Conservation (phyloP, 2,888 invertebrate genomes). For the Myopa testacea region DNA sequence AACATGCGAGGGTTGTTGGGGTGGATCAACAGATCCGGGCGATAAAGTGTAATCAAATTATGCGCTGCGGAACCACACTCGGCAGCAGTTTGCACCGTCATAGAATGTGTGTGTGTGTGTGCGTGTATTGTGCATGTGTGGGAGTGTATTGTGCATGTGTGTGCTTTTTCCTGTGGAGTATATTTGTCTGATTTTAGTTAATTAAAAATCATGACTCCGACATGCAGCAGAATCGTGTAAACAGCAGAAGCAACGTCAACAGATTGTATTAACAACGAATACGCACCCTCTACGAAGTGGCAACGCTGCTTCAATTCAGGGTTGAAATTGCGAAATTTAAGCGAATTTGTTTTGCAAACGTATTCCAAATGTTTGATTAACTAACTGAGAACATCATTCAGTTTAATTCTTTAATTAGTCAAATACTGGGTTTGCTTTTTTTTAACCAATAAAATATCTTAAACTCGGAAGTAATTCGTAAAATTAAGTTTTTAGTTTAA, state of each 20-base stretch:
- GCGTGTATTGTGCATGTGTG: not conserved
- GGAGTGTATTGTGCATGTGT: not conserved
- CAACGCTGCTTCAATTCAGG: no score
- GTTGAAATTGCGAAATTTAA: not conserved
- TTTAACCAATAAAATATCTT: no score
- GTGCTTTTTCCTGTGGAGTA: conserved; percentile 13
- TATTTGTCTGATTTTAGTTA: conserved; percentile 57
- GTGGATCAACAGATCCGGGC: conserved; percentile 25
- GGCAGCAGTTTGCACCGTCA: not conserved
- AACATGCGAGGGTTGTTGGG: not conserved
- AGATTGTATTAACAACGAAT: conserved; percentile 40
- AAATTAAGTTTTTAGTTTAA: no score
- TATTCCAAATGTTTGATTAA: no score
- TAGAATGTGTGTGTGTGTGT: not conserved
- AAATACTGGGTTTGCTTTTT: not conserved
- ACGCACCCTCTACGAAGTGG: not conserved
- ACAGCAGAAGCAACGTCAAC: conserved; percentile 21
- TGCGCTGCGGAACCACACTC: conserved; percentile 52
- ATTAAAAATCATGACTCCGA: conserved; percentile 54
- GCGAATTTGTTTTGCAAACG: not conserved
- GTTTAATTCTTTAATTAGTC: no score
- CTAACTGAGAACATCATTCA: no score
- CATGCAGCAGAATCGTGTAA: conserved; percentile 30
- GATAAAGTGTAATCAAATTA: conserved; percentile 54
- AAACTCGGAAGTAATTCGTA: no score